Conservation (phyloP, 2,888 invertebrate species). For the Catocala fraxini region DNA sequence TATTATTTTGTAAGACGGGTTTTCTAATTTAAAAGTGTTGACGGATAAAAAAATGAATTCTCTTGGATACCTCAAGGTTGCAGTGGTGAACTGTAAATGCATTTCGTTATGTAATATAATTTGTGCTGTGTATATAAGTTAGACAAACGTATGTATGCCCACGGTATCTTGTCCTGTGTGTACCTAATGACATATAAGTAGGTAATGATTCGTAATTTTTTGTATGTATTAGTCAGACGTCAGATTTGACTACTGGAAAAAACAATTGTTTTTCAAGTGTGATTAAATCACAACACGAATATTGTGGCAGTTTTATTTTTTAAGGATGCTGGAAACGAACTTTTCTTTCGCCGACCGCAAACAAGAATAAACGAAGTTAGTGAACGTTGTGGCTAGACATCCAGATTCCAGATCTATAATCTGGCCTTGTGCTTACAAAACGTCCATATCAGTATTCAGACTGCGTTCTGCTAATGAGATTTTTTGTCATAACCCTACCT, state of each 20-base stretch:
- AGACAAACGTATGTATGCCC: conserved; percentile 35
- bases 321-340: too few relatives aligned
- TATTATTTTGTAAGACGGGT: conserved; percentile 22
- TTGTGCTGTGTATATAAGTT: conserved; percentile 48
- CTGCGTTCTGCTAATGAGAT: too few relatives aligned
- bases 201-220: conserved; percentile 67
- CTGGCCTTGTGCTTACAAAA: too few relatives aligned
- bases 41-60: conserved; percentile 28
- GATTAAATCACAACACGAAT: conserved; percentile 82
- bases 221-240: conserved; percentile 53
- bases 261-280: conserved; percentile 73
- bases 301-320: conserved; percentile 57
- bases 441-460: too few relatives aligned
- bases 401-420: too few relatives aligned
- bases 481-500: too few relatives aligned
- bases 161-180: conserved; percentile 49
- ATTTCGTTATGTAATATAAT: conserved; percentile 54
- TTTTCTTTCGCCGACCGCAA: background rate
- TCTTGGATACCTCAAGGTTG: conserved; percentile 36
- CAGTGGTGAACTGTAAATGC: conserved; percentile 41
- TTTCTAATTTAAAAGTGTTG: conserved; percentile 49
- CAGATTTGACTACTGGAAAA: conserved; percentile 55
- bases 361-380: too few relatives aligned
- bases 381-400: too few relatives aligned
- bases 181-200: conserved; percentile 48